Evolutionary conservation across 2,113 vertebrate genomes (phyloP), one percentile per base, ranked within the genome.

Genomic region (Rhadina sibilatrix): DNA sequence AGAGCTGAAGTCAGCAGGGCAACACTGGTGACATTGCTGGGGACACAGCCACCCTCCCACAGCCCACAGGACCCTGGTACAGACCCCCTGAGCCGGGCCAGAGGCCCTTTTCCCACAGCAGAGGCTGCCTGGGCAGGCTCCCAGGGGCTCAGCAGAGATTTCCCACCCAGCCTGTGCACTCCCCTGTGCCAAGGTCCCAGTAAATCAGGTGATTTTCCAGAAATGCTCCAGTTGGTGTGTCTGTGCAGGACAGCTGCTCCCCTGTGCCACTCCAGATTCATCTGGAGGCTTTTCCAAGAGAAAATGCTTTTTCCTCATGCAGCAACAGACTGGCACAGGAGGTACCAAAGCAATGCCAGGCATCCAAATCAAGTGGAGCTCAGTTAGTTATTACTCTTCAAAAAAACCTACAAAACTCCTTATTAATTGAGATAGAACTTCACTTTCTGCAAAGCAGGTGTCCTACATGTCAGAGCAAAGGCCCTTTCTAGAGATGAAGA

Each of bases 41-140:
- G 59, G 31, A 37, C 50, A 64, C 66, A 28, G 76, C 50, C 35
- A 31, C 50, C 15, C 31, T 42, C 15, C 60, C 50, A 9, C 17
- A 31, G 23, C 66, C 57, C 59, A 27, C 11, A 4, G 0, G 31
- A 42, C 24, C 49, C 57, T 54, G 24, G 2, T 3, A 21, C 0
- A 16, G 47, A 54, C 1, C 30, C 61, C 47, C 9, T 5, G 11
- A 19, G 61, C 52, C 1, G 1, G 30, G 35, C 27, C 59, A 84
- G 33, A 6, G 53, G 21, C 28, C 28, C 50, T 15, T 49, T 40
- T 2, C 50, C n/a, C 17, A 3, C 11, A 5, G 53, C 16, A 63
- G 20, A 52, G 33, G 22, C 19, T 30, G 21, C 6, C 52, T 9
- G 37, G 16, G 8, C 4, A 15, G 37, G 17, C 11, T 40, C 11